Conservation (phyloP, 2,888 invertebrate genomes). For the Petrophora chlorosata region DNA sequence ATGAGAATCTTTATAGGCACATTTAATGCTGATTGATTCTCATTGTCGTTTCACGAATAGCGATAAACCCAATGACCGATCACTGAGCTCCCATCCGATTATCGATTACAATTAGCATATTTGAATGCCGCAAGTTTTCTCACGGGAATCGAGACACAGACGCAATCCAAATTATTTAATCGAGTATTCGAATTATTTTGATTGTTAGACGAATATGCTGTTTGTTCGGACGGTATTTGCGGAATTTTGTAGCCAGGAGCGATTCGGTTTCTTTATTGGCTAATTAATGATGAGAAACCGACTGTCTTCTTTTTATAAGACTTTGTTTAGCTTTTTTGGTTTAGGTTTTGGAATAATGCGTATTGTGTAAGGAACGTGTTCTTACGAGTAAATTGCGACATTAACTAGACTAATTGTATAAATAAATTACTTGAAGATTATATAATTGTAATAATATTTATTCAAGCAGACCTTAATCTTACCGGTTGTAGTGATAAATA, state of each 20-base stretch:
- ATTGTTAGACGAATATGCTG: slow-evolving; percentile 27
- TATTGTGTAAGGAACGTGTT: too few species aligned
- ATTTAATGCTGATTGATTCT: slow-evolving; percentile 21
- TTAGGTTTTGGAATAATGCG: too few species aligned
- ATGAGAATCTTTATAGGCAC: neutral
- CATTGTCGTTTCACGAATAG: slow-evolving; percentile 25
- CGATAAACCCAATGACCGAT: slow-evolving; percentile 32
- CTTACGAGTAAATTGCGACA: too few species aligned
- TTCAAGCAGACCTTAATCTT: slow-evolving; percentile 7
- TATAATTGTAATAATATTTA: slow-evolving; percentile 16
- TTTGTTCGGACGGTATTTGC: slow-evolving; percentile 25
- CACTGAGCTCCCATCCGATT: slow-evolving; percentile 26
- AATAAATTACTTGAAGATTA: too few species aligned
- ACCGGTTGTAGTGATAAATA: slow-evolving; percentile 2
- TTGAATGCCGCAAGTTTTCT: slow-evolving; percentile 42
- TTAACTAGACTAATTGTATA: slow-evolving; percentile 16
- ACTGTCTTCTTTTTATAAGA: too few species aligned
- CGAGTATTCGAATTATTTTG: slow-evolving; percentile 39
- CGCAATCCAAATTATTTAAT: slow-evolving; percentile 37
- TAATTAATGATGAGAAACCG: slow-evolving; percentile 23
- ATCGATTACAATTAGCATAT: slow-evolving; percentile 43
- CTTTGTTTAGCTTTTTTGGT: too few species aligned
- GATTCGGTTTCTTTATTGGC: slow-evolving; percentile 23
- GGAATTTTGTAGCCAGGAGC: slow-evolving; percentile 34
- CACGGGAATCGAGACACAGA: slow-evolving; percentile 48